phyloP scores from a whole-genome alignment of 2,888 invertebrate species.

The Gerris lacustris region DNA sequence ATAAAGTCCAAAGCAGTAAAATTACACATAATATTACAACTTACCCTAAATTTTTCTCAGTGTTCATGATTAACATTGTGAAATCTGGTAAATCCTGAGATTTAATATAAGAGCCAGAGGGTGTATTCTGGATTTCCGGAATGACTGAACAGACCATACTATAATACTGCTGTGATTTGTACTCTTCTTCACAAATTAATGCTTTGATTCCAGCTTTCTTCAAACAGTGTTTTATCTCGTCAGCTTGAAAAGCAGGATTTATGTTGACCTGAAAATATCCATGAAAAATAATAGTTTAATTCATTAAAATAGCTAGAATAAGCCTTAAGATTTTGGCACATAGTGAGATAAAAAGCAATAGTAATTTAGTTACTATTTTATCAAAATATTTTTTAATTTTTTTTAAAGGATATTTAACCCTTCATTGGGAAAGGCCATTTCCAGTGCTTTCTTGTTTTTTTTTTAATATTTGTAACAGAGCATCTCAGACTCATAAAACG shows the following conservation, averaged over 20 bases:
- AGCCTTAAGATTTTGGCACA: no score
- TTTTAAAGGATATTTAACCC: no score
- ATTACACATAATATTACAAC: not conserved
- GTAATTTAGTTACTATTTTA: no score
- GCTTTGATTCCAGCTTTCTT: slow-evolving; percentile 57
- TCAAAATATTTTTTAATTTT: no score
- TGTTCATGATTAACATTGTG: not conserved
- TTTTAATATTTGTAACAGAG: no score
- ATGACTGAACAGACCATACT: slow-evolving; percentile 46
- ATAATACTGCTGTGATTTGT: slow-evolving; percentile 55
- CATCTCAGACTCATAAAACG: no score
- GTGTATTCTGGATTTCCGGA: slow-evolving; percentile 43
- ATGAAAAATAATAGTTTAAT: no score
- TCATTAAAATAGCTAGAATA: no score
- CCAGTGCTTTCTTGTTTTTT: no score
- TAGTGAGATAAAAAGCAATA: no score
- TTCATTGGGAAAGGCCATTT: no score
- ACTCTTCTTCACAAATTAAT: slow-evolving; percentile 49
- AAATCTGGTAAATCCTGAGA: not conserved
- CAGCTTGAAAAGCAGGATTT: slow-evolving; percentile 58
- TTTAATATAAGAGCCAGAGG: slow-evolving; percentile 14
- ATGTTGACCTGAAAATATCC: slow-evolving; percentile 49
- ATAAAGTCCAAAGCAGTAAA: no score
- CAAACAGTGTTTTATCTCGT: slow-evolving; percentile 59
- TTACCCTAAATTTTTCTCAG: not conserved